Evolutionary conservation across 2,888 invertebrate genomes (phyloP).

Genomic region (Drosophila diplacantha): DNA sequence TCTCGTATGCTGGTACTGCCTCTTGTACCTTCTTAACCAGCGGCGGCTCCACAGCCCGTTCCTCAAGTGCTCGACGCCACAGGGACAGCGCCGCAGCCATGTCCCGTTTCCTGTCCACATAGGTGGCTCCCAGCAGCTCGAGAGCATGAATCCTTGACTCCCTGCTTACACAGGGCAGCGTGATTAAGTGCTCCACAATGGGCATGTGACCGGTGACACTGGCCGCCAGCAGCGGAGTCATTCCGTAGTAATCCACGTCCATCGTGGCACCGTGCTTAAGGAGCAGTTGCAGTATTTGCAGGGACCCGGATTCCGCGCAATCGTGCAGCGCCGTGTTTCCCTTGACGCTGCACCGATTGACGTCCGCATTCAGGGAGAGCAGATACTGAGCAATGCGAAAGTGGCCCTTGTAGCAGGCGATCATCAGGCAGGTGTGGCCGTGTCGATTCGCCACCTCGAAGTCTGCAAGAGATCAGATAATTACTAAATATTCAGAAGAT

Average conservation of each 20-base stretch:
- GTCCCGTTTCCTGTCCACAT: slow-evolving; percentile 96
- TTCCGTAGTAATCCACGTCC: slow-evolving; percentile 96
- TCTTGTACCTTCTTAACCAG: slow-evolving; percentile 87
- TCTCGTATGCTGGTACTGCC: slow-evolving; percentile 92
- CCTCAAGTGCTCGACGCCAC: slow-evolving; percentile 95
- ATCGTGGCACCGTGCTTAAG: slow-evolving; percentile 92
- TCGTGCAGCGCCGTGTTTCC: slow-evolving; percentile 97
- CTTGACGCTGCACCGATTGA: slow-evolving; percentile 94
- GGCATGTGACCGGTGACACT: slow-evolving; percentile 94
- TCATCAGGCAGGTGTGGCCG: slow-evolving; percentile 98
- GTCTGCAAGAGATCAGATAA: slow-evolving; percentile 79
- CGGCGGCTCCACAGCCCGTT: slow-evolving; percentile 83
- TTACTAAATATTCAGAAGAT: background rate
- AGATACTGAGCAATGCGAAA: slow-evolving; percentile 93
- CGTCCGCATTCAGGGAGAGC: slow-evolving; percentile 90
- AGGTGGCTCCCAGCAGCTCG: slow-evolving; percentile 95
- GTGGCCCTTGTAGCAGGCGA: slow-evolving; percentile 97
- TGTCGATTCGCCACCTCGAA: slow-evolving; percentile 97
- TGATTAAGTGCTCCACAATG: slow-evolving; percentile 94
- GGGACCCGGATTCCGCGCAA: slow-evolving; percentile 96
- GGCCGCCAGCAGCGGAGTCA: slow-evolving; percentile 96
- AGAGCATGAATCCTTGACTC: slow-evolving; percentile 92
- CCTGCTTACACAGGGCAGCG: slow-evolving; percentile 84
- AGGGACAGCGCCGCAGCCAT: slow-evolving; percentile 92
- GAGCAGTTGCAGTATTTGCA: slow-evolving; percentile 93